Evolutionary conservation across 37 sponge, comb jelly and placozoan species (phyloP).

Genomic region (Agelas oroides): DNA sequence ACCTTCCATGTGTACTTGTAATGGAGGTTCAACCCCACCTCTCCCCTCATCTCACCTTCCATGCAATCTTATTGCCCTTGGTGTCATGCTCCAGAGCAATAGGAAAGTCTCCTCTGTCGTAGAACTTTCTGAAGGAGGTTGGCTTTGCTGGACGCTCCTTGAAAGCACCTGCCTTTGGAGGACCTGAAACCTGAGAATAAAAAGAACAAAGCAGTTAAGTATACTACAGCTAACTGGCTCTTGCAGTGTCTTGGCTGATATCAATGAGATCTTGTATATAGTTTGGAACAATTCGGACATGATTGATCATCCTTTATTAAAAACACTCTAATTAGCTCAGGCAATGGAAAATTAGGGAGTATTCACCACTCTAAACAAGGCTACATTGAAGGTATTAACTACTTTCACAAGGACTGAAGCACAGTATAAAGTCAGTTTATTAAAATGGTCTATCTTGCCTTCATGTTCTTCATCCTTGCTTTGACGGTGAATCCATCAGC

Average conservation of each 20-base stretch:
- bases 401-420: too few relatives aligned
- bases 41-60: constrained; percentile 80
- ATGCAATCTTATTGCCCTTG: constrained; percentile 99
- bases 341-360: too few relatives aligned
- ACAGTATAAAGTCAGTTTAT: too few relatives aligned
- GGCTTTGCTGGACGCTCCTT: constrained; percentile 82
- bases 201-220: background rate
- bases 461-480: constrained; percentile 87
- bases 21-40: too few relatives aligned
- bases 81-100: constrained; percentile 98
- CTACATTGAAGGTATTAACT: too few relatives aligned
- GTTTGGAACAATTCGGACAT: too few relatives aligned
- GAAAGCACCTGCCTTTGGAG: constrained; percentile 91
- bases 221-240: background rate
- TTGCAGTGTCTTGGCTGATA: background rate
- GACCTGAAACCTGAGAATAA: constrained; percentile 63
- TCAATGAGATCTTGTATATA: background rate
- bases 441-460: constrained; percentile 43
- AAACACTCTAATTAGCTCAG: too few relatives aligned
- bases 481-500: constrained; percentile 91
- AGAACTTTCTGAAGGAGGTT: constrained; percentile 96
- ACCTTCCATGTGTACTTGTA: too few relatives aligned
- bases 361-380: too few relatives aligned
- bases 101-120: constrained; percentile 98
- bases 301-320: too few relatives aligned